Conservation (phyloP, 2,113 vertebrate genomes). For the Planiliza haematocheilus region DNA sequence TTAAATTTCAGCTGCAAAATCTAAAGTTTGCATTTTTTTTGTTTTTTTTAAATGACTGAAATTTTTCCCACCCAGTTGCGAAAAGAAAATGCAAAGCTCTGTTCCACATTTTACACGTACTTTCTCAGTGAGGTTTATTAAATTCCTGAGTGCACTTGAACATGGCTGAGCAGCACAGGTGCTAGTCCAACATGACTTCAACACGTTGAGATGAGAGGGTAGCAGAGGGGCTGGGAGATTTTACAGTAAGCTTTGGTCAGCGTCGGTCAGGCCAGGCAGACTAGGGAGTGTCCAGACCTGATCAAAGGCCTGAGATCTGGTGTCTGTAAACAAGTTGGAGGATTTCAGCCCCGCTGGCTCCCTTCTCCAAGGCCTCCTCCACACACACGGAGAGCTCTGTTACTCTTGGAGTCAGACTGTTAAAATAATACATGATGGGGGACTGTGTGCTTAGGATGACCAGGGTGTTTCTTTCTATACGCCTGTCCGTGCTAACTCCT, state of each 20-base stretch:
- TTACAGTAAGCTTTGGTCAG: conserved; percentile 35
- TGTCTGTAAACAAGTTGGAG: conserved; percentile 68
- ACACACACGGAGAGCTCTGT: conserved; percentile 55
- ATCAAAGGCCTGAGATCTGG: conserved; percentile 66
- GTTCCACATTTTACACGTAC: not conserved
- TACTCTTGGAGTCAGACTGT: conserved; percentile 63
- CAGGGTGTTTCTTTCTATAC: conserved; percentile 50
- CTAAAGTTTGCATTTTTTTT: not conserved
- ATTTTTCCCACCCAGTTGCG: not conserved
- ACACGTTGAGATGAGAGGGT: not conserved
- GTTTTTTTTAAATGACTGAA: not conserved
- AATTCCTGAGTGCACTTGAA: not conserved
- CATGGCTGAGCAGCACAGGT: not conserved
- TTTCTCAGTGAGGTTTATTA: not conserved
- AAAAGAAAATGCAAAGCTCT: not conserved
- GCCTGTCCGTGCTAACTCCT: conserved; percentile 34
- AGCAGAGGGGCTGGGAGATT: not conserved
- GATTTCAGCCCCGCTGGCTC: conserved; percentile 54
- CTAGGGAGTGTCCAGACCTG: conserved; percentile 53
- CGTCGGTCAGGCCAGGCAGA: conserved; percentile 33
- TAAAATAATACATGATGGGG: conserved; percentile 60
- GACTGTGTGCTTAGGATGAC: conserved; percentile 56
- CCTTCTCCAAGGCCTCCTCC: conserved; percentile 55
- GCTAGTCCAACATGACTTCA: not conserved
- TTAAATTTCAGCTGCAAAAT: conserved; percentile 9